Evolutionary conservation across 1,140 invertebrate genomes (phyloP), one percentile per base, ranked within the genome.

Genomic region (Propsilocerus akamusi): DNA sequence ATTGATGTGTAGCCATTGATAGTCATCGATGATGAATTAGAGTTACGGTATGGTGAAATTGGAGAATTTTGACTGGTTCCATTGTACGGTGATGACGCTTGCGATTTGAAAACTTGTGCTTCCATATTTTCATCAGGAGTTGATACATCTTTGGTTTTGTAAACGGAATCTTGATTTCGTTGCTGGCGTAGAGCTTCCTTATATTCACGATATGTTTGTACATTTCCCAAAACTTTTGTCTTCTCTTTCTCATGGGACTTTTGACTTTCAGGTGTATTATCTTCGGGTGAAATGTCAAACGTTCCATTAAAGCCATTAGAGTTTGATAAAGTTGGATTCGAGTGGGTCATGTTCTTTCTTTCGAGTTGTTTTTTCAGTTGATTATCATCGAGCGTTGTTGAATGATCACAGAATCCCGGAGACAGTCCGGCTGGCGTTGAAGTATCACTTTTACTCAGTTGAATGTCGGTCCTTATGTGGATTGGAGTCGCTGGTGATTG

Each of bases 151-250:
- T 76, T 74, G 55, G 75, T 73, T 53, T 75, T 70, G 60, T 90
- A 88, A 34, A 87, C 75, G 48, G 69, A 72, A 58, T 87, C 84
- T 64, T 81, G 78, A 24, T 77, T 80, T 53, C 86, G 72, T 64
- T 88, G 85, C 58, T 85, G 81, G 64, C 80, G 79, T 62, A 88
- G 64, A 34, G 86, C 83, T 72, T 89, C 86, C 70, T 88, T 87
- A 68, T 87, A 90, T 71, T 89, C 85, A 68, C 84, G 78, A 62
- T 12, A 73, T 25, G 84, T 87, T 72, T 86, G 83, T 60, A 84
- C 80, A 68, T 83, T 81, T 61, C 73, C 75, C 56, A 82, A 70
- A 49, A 71, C 69, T 67, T 78, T 80, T 64, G 72, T 75, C 59
- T 80, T 77, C 59, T 82, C 80, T 47, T 80, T 77, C 59, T 82